A percentile compares a stretch with the other conserved stretches of the same genome.
Conservation (phyloP, 53 echinoderm and acorn worm genomes). For the Pentamera pediparva region DNA sequence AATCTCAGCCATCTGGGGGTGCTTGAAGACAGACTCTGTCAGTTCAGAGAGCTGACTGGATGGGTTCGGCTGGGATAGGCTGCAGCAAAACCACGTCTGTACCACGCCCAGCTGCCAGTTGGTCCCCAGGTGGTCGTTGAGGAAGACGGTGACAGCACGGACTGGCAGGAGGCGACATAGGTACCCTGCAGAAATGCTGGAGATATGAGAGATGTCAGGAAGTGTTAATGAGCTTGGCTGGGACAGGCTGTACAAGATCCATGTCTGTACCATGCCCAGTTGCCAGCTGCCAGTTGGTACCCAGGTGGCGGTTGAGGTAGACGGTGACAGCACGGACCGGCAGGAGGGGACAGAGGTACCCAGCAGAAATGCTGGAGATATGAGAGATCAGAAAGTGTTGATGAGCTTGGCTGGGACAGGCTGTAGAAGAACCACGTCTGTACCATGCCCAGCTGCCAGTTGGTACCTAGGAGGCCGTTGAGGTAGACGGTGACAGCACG, state of each 20-base stretch:
- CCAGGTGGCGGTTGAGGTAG: slow-evolving; percentile 33
- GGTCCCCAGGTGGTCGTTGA: slow-evolving; percentile 24
- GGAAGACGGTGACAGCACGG: slow-evolving; percentile 51
- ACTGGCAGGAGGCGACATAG: slow-evolving; percentile 84
- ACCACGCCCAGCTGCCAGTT: slow-evolving; percentile 55
- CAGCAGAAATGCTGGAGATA: slow-evolving; percentile 56
- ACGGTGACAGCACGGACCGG: slow-evolving; percentile 68
- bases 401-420: slow-evolving; percentile 45
- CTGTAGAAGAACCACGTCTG: slow-evolving; percentile 80
- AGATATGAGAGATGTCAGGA: too few relatives aligned
- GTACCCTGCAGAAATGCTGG: slow-evolving; percentile 64
- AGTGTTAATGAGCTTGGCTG: slow-evolving; percentile 45
- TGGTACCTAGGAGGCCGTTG: slow-evolving; percentile 8
- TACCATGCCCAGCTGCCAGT: slow-evolving; percentile 53
- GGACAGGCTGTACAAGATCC: slow-evolving; percentile 71
- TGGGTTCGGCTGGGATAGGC: slow-evolving; percentile 44
- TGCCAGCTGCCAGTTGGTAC: slow-evolving; percentile 48
- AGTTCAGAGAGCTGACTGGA: slow-evolving; percentile 69
- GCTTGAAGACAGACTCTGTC: slow-evolving; percentile 66
- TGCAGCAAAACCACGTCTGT: slow-evolving; percentile 79
- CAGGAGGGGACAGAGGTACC: slow-evolving; percentile 78
- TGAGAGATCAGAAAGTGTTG: too few relatives aligned
- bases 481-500: slow-evolving; percentile 57
- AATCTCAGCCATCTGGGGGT: slow-evolving; percentile 53
- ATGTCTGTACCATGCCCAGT: slow-evolving; percentile 57